These are phyloP conservation scores for Siniperca chuatsi DNA, from an alignment of 2,113 vertebrate species.

Conservation along the genomic window DNA sequence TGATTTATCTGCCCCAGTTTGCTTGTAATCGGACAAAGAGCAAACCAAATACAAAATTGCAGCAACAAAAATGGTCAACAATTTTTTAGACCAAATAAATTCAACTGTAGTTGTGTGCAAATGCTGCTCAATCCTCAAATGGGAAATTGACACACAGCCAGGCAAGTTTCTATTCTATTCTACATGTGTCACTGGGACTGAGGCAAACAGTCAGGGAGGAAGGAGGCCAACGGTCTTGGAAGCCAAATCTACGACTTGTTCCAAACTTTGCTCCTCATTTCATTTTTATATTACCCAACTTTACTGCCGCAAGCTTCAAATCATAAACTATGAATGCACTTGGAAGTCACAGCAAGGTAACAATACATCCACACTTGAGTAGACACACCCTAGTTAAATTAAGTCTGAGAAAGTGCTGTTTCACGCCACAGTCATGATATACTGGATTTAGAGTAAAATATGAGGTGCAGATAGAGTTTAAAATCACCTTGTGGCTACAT, in stretches of 20 bases:
- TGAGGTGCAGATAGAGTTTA: not conserved
- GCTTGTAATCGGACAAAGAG: not conserved
- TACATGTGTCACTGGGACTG: not conserved
- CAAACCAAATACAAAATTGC: not conserved
- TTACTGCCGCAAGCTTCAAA: conserved; percentile 11
- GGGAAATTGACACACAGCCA: not conserved
- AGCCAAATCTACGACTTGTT: not conserved
- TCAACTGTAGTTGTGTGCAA: not conserved
- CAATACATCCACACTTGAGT: not conserved
- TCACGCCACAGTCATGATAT: not conserved
- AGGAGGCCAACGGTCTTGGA: conserved; percentile 3
- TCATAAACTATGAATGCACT: conserved; percentile 21
- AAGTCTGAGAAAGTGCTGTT: not conserved
- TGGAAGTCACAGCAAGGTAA: conserved; percentile 28
- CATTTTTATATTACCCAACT: conserved; percentile 18
- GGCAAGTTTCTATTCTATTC: not conserved
- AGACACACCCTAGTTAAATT: not conserved
- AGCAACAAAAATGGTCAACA: not conserved
- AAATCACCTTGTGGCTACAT: not conserved
- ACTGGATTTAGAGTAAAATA: not conserved
- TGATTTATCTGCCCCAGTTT: not conserved
- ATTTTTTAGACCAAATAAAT: not conserved
- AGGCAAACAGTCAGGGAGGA: not conserved
- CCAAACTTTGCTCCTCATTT: conserved; percentile 31
- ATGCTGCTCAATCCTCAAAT: conserved; percentile 1